Evolutionary conservation across 2,113 vertebrate genomes (phyloP).

Genomic region (Caretta caretta): DNA sequence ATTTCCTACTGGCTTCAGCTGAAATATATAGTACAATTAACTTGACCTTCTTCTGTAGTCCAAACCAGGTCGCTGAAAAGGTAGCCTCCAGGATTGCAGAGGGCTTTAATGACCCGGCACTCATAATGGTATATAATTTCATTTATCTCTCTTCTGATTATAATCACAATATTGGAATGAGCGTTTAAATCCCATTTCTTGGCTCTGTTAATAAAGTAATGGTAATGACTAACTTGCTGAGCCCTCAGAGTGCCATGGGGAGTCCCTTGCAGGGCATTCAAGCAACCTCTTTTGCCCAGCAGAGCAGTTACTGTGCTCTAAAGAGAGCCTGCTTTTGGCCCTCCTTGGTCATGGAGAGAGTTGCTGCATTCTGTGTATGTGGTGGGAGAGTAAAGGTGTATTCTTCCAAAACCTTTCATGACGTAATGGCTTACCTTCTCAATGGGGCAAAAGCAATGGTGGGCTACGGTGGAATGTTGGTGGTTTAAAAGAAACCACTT

Average conservation of each 20-base stretch:
- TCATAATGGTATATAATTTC: conserved; percentile 89
- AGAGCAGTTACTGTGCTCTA: not conserved
- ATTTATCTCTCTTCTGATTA: no score
- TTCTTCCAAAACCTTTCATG: not conserved
- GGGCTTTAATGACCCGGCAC: conserved; percentile 90
- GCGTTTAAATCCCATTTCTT: not conserved
- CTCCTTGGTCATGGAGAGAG: not conserved
- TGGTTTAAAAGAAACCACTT: not conserved
- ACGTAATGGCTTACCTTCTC: not conserved
- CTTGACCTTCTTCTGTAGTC: conserved; percentile 77
- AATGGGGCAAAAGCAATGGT: not conserved
- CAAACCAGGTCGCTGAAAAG: conserved; percentile 95
- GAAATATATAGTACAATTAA: not conserved
- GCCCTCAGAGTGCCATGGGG: not conserved
- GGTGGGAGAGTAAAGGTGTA: not conserved
- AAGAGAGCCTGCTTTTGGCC: not conserved
- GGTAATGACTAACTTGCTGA: not conserved
- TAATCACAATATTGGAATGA: accelerated
- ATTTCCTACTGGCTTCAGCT: conserved; percentile 33
- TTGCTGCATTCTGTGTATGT: not conserved
- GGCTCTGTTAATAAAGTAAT: accelerated
- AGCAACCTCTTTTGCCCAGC: not conserved
- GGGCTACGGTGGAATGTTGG: not conserved
- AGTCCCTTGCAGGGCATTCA: not conserved
- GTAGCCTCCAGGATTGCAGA: conserved; percentile 95